phyloP scores from a whole-genome alignment of 1,140 invertebrate genomes.

The Diorhabda carinulata region DNA sequence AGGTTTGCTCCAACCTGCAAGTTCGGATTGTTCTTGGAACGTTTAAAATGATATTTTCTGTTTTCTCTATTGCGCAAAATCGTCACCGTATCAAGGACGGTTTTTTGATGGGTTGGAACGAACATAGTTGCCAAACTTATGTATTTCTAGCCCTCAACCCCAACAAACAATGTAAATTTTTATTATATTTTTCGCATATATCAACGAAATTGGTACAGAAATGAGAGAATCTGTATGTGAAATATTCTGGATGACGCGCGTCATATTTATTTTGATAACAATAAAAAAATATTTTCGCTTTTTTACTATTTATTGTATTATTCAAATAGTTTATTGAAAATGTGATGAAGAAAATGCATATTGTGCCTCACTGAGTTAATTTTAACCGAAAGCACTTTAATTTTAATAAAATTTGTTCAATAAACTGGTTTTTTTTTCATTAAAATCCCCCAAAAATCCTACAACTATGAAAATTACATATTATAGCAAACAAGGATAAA shows the following conservation, averaged over 20 bases:
- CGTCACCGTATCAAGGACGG: too few species aligned
- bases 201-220: too few species aligned
- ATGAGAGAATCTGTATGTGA: not conserved
- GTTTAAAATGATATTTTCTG: too few species aligned
- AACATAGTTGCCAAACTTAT: too few species aligned
- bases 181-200: not conserved
- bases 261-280: slow-evolving; percentile 22
- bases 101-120: too few species aligned
- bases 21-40: too few species aligned
- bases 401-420: slow-evolving; percentile 46
- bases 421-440: slow-evolving; percentile 20
- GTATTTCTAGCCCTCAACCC: not conserved
- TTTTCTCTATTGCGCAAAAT: too few species aligned
- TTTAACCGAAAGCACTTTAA: slow-evolving; percentile 46
- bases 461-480: too few species aligned
- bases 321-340: slow-evolving; percentile 22
- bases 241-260: slow-evolving; percentile 4
- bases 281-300: slow-evolving; percentile 15
- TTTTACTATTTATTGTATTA: slow-evolving; percentile 3
- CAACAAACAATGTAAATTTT: not conserved
- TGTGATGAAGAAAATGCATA: slow-evolving; percentile 43
- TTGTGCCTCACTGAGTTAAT: slow-evolving; percentile 47
- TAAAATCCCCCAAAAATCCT: too few species aligned
- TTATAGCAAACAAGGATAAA: too few species aligned
- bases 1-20: too few species aligned